Evolutionary conservation across 2,113 vertebrate genomes (phyloP).

Genomic region (Muscicapa adusta): DNA sequence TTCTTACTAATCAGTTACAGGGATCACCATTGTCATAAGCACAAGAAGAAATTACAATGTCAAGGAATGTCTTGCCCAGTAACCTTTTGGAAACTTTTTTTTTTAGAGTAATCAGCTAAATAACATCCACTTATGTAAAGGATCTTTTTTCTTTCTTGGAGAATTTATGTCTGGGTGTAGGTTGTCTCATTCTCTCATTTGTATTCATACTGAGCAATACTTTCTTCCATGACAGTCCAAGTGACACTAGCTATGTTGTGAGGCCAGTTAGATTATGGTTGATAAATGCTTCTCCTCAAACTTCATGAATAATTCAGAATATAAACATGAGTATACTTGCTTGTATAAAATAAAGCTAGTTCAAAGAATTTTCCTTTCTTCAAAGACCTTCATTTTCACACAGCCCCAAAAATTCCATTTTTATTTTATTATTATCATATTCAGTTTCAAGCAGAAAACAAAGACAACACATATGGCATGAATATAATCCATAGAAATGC

Average conservation of each 20-base stretch:
- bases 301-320: not conserved
- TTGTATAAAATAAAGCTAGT: not conserved
- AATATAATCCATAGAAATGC: not conserved
- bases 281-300: not conserved
- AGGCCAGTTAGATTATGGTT: not conserved
- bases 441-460: not conserved
- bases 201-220: not conserved
- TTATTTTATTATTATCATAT: not conserved
- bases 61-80: not conserved
- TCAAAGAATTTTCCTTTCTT: not conserved
- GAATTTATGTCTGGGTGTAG: not conserved
- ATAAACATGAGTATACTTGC: not conserved
- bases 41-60: not conserved
- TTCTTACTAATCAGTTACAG: constrained; percentile 8
- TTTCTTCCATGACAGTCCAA: not conserved
- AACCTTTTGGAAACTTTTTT: not conserved
- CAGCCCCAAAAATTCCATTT: not conserved
- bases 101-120: not conserved
- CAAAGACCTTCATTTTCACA: not conserved
- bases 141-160: not conserved
- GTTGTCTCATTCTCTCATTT: not conserved
- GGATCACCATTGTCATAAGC: not conserved
- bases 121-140: not conserved
- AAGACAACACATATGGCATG: not conserved
- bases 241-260: not conserved